Evolutionary conservation across 2,797 vertebrate species (phyloP).

Genomic region (Synaphobranchus kaupii): DNA sequence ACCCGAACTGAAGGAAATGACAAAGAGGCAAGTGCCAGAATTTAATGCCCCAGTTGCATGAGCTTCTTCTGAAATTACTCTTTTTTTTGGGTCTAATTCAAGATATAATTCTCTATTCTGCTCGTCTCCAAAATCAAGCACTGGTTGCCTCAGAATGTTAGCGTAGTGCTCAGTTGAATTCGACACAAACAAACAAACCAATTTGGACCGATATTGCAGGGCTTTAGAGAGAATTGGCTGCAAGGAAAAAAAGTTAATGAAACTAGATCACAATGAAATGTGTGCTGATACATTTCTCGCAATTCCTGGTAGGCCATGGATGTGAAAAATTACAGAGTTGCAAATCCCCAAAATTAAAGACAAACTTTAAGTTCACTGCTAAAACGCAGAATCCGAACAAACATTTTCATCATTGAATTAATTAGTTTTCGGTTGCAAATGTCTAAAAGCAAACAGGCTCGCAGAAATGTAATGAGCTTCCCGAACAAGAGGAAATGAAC

Average conservation of each 20-base stretch:
- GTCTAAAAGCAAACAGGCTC: not conserved
- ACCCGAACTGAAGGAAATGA: constrained; percentile 13
- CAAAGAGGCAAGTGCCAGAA: not conserved
- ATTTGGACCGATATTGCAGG: not conserved
- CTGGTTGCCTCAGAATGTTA: not conserved
- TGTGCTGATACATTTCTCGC: not conserved
- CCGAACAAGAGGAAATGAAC: constrained; percentile 12
- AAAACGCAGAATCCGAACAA: constrained; percentile 1
- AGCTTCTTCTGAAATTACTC: not conserved
- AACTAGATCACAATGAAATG: not conserved
- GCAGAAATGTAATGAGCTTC: constrained; percentile 5
- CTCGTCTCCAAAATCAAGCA: not conserved
- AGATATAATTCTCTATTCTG: not conserved
- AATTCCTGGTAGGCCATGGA: not conserved
- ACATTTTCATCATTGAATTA: constrained; percentile 3
- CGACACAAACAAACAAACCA: not conserved
- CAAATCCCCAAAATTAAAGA: not conserved
- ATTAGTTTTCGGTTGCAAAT: constrained; percentile 6
- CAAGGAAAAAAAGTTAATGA: not conserved
- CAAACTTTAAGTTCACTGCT: constrained; percentile 6
- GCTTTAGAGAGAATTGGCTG: not conserved
- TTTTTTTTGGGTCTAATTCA: not conserved
- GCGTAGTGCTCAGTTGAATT: not conserved
- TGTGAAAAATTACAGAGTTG: not conserved
- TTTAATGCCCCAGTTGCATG: not conserved